Conservation (phyloP, 2,888 invertebrate genomes). For the Steinernema carpocapsae region DNA sequence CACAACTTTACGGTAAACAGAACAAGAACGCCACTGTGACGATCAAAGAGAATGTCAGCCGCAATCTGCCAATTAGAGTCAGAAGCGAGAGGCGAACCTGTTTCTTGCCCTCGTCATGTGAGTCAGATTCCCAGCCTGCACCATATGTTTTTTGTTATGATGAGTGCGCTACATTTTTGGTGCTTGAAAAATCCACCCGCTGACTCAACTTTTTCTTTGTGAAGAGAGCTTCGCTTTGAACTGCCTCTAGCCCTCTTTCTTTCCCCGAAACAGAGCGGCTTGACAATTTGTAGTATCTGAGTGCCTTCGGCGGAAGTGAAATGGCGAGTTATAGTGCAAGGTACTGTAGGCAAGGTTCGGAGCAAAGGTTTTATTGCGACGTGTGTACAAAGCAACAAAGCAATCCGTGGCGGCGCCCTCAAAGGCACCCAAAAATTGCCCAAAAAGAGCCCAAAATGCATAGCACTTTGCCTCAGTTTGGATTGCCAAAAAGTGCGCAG, state of each 20-base stretch:
- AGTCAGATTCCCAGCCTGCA: not conserved
- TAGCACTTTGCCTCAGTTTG: too few relatives aligned
- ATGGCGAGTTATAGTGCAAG: not conserved
- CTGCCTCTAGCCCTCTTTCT: too few relatives aligned
- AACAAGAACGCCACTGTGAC: too few relatives aligned
- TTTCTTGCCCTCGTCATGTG: not conserved
- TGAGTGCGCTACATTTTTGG: not conserved
- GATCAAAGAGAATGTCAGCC: not conserved
- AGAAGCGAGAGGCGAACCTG: not conserved
- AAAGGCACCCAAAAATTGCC: too few relatives aligned
- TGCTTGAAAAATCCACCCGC: not conserved
- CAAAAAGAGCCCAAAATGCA: too few relatives aligned
- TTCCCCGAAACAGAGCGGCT: too few relatives aligned
- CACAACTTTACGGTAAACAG: slow-evolving; percentile 3
- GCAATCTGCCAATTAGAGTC: not conserved
- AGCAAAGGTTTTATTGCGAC: not conserved
- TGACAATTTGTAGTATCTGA: too few relatives aligned
- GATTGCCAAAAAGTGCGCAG: too few relatives aligned
- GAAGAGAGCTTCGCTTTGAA: too few relatives aligned
- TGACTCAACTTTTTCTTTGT: not conserved
- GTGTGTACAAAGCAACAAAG: too few relatives aligned
- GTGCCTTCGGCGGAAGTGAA: too few relatives aligned
- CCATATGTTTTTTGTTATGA: not conserved
- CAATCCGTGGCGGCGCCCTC: too few relatives aligned
- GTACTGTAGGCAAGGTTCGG: not conserved